Evolutionary conservation across 2,888 invertebrate species (phyloP), one percentile per base, ranked within the genome.

Genomic region (Meandrusa payeni): DNA sequence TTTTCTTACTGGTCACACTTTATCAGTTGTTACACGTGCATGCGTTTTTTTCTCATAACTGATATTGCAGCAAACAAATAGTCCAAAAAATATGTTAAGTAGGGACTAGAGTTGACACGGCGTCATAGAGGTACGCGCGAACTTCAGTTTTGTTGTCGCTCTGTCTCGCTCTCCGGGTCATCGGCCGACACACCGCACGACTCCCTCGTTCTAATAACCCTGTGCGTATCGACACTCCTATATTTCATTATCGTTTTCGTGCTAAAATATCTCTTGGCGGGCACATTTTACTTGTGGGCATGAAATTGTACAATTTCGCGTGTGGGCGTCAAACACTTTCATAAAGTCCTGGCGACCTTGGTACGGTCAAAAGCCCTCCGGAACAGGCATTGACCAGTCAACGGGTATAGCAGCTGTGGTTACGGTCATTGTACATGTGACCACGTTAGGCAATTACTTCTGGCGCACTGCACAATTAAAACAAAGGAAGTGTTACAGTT

Each of bases 61-160:
- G 2, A 13, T 31, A 5, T 22, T 9, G 5, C 12, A 9, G 28
- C 10, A 19, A 36, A 42, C 22, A 34, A 45, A 47, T 27, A 22
- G 26, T 42, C 37, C 46, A 43, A 44, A 29, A 32, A 44, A 41
- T 45, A 41, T 27, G 32, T 37, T 40, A 37, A 41, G 36, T 37
- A 24, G 23, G 29, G 31, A 47, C 27, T 17, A 12, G 17, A 28
- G 27, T 23, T 29, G 41, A 44, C 39, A 48, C 41, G 41, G 46
- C 48, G 41, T 48, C 48, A 43, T 32, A 32, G 19, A 46, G 51
- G 53, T 52, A 48, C 69, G 80, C 73, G 69, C 83, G 71, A 86
- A 86, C 83, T 86, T 86, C 86, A 83, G 68, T 55, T 69, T 83
- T 87, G 85, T 87, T 87, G 85, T 87, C 77, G 69, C 59, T 83